Evolutionary conservation across 2,797 vertebrate species (phyloP), one percentile per base, ranked within the genome.

Genomic region (Eptatretus atami): DNA sequence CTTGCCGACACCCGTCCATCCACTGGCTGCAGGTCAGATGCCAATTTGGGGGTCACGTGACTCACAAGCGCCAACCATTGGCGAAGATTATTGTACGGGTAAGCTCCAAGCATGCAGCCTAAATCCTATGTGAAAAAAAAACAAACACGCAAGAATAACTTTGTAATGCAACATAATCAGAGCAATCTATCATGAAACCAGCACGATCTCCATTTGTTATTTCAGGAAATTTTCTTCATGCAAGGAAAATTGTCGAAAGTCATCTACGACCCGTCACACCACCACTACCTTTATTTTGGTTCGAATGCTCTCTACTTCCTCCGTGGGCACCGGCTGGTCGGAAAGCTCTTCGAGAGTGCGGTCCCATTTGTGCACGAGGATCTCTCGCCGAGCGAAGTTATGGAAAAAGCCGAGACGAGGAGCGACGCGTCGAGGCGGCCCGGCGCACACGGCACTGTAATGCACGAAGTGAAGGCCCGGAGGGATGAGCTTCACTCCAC

Each of bases 401-500:
- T 93, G 77, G 71, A 95, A 93, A 65, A 77, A 72, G 24, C 90
- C 86, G 13, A 71, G 79, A 68, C 81, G 87, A 10, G 88, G 88
- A 12, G 82, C 79, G 1, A 78, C 73, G 63, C 83, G 79, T 3
- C 72, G 74, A 19, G 75, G 75, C 13, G 73, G 72, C 53, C 67
- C 72, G 1, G 69, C 68, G 1, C 73, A 69, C 57, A 61, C 76
- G 9, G 83, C 77, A 68, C 80, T 82, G 71, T 81, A 95, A 73
- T 86, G 76, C 66, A 96, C 73, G 67, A 95, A 90, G 71, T 96
- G 90, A 15, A 96, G 72, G 4, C 90, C 90, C 0, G 90, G 90
- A 0, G 90, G 90, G 64, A 96, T 81, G 88, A 96, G 94, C 77
- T 96, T 96, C 54, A 95, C 76, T 0, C 88, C 90, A 52, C 79